phyloP scores from a whole-genome alignment of 1,140 invertebrate species.

The Thaumatotibia leucotreta region DNA sequence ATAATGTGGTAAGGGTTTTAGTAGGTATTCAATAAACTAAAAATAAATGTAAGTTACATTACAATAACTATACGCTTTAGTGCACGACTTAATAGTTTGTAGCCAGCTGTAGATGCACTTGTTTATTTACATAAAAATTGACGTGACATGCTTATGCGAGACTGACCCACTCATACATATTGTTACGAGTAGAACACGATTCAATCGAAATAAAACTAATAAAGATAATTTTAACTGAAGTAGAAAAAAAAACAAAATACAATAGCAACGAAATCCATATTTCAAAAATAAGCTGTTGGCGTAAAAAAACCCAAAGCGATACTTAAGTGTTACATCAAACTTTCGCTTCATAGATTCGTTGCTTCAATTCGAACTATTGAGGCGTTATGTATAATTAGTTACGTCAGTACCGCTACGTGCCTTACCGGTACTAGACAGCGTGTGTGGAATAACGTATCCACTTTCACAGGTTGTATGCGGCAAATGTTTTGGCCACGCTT shows the following conservation, averaged over 20 bases:
- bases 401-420: conserved; percentile 63
- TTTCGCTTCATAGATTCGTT: conserved; percentile 47
- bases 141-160: conserved; percentile 27
- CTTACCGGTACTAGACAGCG: conserved; percentile 41
- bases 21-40: no score
- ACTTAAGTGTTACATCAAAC: conserved; percentile 41
- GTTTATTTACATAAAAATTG: conserved; percentile 46
- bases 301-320: conserved; percentile 14
- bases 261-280: neutral
- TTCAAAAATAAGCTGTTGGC: neutral
- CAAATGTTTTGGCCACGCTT: conserved; percentile 1
- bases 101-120: neutral
- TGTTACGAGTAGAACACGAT: no score
- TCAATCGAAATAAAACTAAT: neutral
- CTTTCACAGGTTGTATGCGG: conserved; percentile 46
- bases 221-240: neutral
- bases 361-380: conserved; percentile 39
- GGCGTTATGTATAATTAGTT: conserved; percentile 64
- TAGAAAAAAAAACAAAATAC: neutral
- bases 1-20: no score
- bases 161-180: conserved; percentile 27
- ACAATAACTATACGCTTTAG: no score
- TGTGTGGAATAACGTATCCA: conserved; percentile 55
- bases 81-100: neutral
- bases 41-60: no score